Evolutionary conservation across 1,140 invertebrate species (phyloP), one percentile per base, ranked within the genome.

Genomic region (Leptinotarsa undecemlineata): DNA sequence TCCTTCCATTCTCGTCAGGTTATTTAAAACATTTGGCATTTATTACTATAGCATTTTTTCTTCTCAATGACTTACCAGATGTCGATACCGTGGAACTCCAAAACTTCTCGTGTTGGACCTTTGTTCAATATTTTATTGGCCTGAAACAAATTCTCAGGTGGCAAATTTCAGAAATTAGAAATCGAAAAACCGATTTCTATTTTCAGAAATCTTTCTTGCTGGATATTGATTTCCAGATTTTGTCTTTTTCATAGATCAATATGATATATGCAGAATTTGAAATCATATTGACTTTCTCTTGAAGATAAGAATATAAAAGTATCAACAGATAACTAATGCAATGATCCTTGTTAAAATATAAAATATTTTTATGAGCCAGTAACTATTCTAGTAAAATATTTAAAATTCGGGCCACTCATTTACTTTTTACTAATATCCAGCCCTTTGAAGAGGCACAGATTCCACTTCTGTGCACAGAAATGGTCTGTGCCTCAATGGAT

Each of bases 121-220:
- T 78, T 73, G 79, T 72, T 57, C 72, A 75, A 74, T 60, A 67
- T 77, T 61, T 70, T 71, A 86, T 74, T 82, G 84, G 86, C 87
- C 90, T 91, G 89, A 88, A 91, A 91, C 90, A 91, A 90, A 90
- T 88, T 89, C 89, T 91, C 90, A 91, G 89, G 89, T 89, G 86
- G 85, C 86, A 86, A 80, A 76, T 77, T 78, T 79, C 74, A 74
- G 76, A 74, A 77, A 78, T 66, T 74, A 78, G 75, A 79, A 77
- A 77, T 48, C 15, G 23, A 71, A 68, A 21, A 20, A 33, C 51
- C 61, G 71, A 77, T 73, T 79, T 80, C 74, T 79, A 75, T 48
- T 74, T 76, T 73, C 73, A 64, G 67, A 78, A 77, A 78, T 57
- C 20, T 66, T 15, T 20, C 4, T 21, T 42, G n/a, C 48, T 48